phyloP scores from a whole-genome alignment of 2,113 vertebrate genomes.

The Hystrix brachyura region DNA sequence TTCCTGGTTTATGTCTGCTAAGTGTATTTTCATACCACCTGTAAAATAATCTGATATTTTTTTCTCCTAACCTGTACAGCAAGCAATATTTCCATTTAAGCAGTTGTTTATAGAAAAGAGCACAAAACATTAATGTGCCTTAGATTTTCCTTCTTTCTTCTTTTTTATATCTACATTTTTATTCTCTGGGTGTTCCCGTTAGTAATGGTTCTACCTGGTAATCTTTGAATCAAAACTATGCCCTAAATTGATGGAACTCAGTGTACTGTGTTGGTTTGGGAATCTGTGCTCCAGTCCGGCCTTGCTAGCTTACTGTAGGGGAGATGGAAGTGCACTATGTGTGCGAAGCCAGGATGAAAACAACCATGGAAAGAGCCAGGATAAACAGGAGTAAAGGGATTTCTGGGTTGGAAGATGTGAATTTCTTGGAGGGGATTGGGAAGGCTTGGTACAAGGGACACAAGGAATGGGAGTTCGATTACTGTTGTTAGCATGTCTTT shows the following conservation, averaged over 20 bases:
- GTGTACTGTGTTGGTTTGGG: background rate
- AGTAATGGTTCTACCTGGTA: constrained; percentile 34
- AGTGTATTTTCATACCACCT: constrained; percentile 82
- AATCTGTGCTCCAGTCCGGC: background rate
- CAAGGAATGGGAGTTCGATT: constrained; percentile 52
- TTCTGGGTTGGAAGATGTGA: background rate
- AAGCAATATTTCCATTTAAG: constrained; percentile 71
- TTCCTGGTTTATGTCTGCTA: constrained; percentile 80
- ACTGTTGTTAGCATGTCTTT: background rate
- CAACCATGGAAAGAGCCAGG: background rate
- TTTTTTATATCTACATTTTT: background rate
- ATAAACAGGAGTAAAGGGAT: background rate
- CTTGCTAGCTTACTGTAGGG: background rate
- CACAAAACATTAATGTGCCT: constrained; percentile 24
- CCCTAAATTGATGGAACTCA: background rate
- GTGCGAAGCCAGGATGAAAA: background rate
- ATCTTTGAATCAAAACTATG: background rate
- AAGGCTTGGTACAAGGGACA: background rate
- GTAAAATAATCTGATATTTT: constrained; percentile 81
- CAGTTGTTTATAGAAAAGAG: constrained; percentile 76
- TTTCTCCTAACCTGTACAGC: constrained; percentile 70
- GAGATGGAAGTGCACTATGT: background rate
- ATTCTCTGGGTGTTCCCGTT: background rate
- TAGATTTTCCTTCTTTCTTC: constrained; percentile 45
- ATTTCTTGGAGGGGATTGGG: background rate